phyloP scores from a whole-genome alignment of 2,797 vertebrate genomes.

The Micrastur ruficollis region DNA sequence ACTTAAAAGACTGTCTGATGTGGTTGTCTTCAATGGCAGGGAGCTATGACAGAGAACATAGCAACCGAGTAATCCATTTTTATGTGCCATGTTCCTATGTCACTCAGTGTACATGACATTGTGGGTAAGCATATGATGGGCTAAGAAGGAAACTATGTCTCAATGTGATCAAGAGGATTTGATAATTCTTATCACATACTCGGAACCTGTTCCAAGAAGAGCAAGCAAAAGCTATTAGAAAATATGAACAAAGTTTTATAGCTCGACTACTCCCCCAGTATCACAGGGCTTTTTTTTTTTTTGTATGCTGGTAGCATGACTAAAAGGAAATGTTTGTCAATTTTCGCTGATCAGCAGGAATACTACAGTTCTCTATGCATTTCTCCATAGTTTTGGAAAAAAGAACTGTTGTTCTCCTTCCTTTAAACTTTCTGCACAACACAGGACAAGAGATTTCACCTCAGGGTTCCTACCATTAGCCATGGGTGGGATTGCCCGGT shows the following conservation, averaged over 20 bases:
- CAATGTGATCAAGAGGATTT: neutral
- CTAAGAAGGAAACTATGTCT: neutral
- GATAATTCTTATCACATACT: neutral
- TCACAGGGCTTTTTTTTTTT: neutral
- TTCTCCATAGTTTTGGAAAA: neutral
- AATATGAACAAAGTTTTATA: neutral
- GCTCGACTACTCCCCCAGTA: neutral
- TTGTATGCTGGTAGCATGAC: neutral
- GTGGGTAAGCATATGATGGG: neutral
- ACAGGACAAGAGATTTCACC: neutral
- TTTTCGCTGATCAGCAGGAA: neutral
- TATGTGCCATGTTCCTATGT: accelerated
- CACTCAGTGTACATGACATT: neutral
- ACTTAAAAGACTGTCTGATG: neutral
- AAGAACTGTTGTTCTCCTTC: neutral
- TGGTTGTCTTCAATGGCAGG: neutral
- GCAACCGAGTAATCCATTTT: neutral
- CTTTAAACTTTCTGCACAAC: neutral
- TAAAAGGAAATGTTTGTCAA: neutral
- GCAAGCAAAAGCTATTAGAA: neutral
- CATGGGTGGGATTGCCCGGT: neutral
- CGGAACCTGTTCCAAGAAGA: neutral
- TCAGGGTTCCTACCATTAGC: neutral
- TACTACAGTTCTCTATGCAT: neutral
- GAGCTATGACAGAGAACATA: neutral